Percentiles rank a stretch among this genome's conserved stretches.
These are phyloP conservation scores for Pollimyrus isidori DNA, from an alignment of 2,113 vertebrate species.

Conservation along the genomic window DNA sequence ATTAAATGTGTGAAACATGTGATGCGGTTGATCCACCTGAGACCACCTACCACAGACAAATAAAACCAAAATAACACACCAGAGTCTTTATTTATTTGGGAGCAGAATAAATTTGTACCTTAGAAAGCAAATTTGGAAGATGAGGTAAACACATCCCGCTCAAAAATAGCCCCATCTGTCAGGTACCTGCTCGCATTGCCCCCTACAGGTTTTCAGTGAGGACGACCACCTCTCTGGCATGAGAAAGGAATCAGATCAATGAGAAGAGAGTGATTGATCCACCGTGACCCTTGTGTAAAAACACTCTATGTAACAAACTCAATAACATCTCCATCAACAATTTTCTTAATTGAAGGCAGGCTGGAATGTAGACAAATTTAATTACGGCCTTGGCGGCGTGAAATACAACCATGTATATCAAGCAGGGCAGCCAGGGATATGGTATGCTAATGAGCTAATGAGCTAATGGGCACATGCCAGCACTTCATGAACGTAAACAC, in stretches of 20 bases:
- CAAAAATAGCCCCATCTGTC: background rate
- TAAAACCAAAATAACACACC: background rate
- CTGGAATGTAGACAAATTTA: background rate
- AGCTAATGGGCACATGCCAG: background rate
- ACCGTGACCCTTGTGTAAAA: background rate
- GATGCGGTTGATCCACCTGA: background rate
- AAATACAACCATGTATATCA: background rate
- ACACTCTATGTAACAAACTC: constrained; percentile 1
- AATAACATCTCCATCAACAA: constrained; percentile 8
- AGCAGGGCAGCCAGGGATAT: background rate
- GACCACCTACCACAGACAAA: background rate
- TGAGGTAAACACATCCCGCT: background rate
- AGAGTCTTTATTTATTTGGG: background rate
- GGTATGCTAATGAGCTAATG: background rate
- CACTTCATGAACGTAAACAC: background rate
- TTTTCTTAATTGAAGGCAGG: background rate
- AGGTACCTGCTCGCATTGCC: background rate
- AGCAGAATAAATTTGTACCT: background rate
- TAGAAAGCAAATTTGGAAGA: background rate
- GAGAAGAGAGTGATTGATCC: background rate
- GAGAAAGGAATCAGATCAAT: background rate
- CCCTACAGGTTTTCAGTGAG: background rate
- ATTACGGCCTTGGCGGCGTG: background rate
- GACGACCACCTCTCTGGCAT: background rate
- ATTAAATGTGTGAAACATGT: constrained; percentile 8